Evolutionary conservation across 2,113 vertebrate genomes (phyloP).

Genomic region (Dinomys branickii): DNA sequence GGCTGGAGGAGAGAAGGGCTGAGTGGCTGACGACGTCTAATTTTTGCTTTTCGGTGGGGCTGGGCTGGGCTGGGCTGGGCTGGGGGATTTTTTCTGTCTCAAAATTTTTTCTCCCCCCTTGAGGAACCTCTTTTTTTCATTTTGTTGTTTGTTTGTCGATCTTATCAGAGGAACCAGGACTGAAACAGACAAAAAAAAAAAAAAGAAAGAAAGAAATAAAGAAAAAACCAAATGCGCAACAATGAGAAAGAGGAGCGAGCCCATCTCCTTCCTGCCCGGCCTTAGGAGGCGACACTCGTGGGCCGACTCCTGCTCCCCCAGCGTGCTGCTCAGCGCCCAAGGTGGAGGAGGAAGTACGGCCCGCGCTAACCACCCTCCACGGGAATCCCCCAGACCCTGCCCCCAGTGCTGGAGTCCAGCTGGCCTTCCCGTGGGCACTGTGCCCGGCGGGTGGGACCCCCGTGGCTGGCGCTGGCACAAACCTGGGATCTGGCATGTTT

Average conservation of each 20-base stretch:
- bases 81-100: slow-evolving; percentile 79
- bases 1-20: slow-evolving; percentile 80
- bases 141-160: slow-evolving; percentile 84
- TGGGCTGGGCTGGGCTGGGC: slow-evolving; percentile 63
- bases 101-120: slow-evolving; percentile 81
- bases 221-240: neutral
- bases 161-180: slow-evolving; percentile 98
- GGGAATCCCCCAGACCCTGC: slow-evolving; percentile 54
- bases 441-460: slow-evolving; percentile 79
- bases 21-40: slow-evolving; percentile 87
- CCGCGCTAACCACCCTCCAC: neutral
- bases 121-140: slow-evolving; percentile 80
- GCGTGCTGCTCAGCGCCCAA: neutral
- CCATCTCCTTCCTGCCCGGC: neutral
- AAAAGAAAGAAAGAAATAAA: neutral
- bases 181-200: slow-evolving; percentile 80
- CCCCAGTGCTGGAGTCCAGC: slow-evolving; percentile 69
- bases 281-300: neutral
- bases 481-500: slow-evolving; percentile 75
- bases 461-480: slow-evolving; percentile 70
- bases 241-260: slow-evolving; percentile 7
- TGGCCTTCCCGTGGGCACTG: slow-evolving; percentile 71
- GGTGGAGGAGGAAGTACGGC: neutral
- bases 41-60: slow-evolving; percentile 87
- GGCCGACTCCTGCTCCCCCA: neutral